Percentiles rank a stretch among this genome's conserved stretches.
Evolutionary conservation across 2,888 invertebrate genomes (phyloP).

Genomic region (Muscina levida): DNA sequence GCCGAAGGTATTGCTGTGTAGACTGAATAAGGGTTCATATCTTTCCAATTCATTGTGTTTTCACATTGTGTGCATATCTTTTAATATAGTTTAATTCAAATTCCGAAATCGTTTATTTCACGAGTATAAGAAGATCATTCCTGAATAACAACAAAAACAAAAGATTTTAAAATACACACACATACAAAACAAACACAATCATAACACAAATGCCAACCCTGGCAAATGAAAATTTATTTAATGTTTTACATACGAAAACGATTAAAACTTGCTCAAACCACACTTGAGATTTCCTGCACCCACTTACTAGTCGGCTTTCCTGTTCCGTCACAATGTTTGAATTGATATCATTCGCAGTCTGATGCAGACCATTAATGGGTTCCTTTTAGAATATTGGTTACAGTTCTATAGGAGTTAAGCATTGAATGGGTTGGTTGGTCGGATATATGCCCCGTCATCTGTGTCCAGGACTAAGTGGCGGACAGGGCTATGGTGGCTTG

Average conservation of each 20-base stretch:
- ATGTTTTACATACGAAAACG: constrained; percentile 70
- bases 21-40: too few species aligned
- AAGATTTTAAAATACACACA: constrained; percentile 52
- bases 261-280: constrained; percentile 67
- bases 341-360: constrained; percentile 40
- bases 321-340: not conserved
- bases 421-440: constrained; percentile 57
- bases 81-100: too few species aligned
- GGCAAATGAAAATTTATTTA: constrained; percentile 69
- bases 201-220: constrained; percentile 28
- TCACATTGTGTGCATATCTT: too few species aligned
- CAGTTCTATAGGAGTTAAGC: constrained; percentile 50
- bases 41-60: too few species aligned
- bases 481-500: constrained; percentile 53
- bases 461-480: not conserved
- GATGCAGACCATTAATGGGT: constrained; percentile 55
- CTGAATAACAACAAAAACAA: constrained; percentile 1
- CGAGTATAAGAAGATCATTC: too few species aligned
- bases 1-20: too few species aligned
- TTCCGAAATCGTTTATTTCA: too few species aligned
- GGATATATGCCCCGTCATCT: constrained; percentile 7
- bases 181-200: constrained; percentile 32
- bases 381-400: constrained; percentile 59
- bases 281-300: constrained; percentile 65
- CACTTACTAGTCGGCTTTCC: constrained; percentile 30